Evolutionary conservation across 2,888 invertebrate species (phyloP), one percentile per base, ranked within the genome.

Genomic region (Sepioteuthis lessoniana): DNA sequence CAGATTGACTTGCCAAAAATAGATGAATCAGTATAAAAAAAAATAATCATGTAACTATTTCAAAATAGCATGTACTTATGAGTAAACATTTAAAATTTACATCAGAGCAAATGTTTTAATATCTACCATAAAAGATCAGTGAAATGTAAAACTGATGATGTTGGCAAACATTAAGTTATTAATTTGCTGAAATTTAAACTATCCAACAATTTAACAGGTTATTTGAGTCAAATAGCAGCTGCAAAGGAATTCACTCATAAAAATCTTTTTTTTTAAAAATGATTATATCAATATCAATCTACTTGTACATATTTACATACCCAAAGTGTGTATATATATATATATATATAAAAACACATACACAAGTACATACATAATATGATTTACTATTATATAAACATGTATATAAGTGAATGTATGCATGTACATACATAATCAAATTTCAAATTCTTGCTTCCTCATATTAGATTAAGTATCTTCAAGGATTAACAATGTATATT

Each of bases 151-250:
- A n/a, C n/a, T 76, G 76, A 76, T 76, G 76, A 31, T 76, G 76
- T n/a, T 76, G 76, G 76, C 76, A 76, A 76, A 76, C n/a, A n/a
- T 76, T 76, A n/a, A 16, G 76, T n/a, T 76, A 76, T 76, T 76
- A 76, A 76, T 76, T 76, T 76, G 31, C n/a, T 76, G 76, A 76
- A 76, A 76, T 19, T 76, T 76, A 76, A 76, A 31, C 76, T 76
- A 76, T 76, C 76, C 2, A 0, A n/a, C 8, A 76, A 60, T 60
- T 60, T 60, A 60, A 76, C 76, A n/a, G 31, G 76, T 76, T 76
- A 76, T 76, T 76, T 76, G 76, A 76, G 76, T 76, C 31, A 76
- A 76, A 76, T n/a, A 76, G 76, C 76, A 76, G 76, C 76, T 76
- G 76, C 76, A 76, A 13, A 76, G 76, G 76, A 76, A 76, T 76